A percentile compares a stretch with the other conserved stretches of the same genome.
Conservation (phyloP, 2,797 vertebrate genomes). For the Nasua narica region DNA sequence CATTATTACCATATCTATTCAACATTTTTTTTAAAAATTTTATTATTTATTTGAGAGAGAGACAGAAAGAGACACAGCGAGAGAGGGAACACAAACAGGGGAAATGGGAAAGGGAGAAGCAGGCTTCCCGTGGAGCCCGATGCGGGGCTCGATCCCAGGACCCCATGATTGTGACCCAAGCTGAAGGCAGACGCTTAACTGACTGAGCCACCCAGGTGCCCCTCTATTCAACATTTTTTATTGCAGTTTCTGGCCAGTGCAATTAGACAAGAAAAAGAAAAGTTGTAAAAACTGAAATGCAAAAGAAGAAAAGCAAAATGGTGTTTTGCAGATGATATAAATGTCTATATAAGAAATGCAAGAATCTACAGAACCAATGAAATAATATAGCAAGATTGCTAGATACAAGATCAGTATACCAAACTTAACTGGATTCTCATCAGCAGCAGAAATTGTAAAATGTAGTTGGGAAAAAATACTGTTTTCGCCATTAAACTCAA, state of each 20-base stretch:
- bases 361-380: neutral
- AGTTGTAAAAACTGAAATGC: neutral
- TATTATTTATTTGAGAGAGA: too few relatives aligned
- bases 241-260: neutral
- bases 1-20: neutral
- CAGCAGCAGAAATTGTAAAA: neutral
- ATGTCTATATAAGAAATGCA: neutral
- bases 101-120: too few relatives aligned
- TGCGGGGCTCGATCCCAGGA: too few relatives aligned
- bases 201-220: too few relatives aligned
- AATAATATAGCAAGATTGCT: neutral
- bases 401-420: neutral
- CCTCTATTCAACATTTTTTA: neutral
- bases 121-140: too few relatives aligned
- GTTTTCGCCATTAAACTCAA: neutral
- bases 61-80: too few relatives aligned
- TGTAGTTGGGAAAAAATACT: neutral
- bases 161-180: too few relatives aligned
- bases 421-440: neutral
- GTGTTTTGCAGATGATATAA: neutral
- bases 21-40: neutral
- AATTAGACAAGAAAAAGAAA: neutral
- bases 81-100: too few relatives aligned
- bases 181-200: too few relatives aligned
- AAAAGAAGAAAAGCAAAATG: neutral